A percentile compares a stretch with the other conserved stretches of the same genome.
phyloP scores from a whole-genome alignment of 2,113 vertebrate genomes.

The Polypterus bichir region DNA sequence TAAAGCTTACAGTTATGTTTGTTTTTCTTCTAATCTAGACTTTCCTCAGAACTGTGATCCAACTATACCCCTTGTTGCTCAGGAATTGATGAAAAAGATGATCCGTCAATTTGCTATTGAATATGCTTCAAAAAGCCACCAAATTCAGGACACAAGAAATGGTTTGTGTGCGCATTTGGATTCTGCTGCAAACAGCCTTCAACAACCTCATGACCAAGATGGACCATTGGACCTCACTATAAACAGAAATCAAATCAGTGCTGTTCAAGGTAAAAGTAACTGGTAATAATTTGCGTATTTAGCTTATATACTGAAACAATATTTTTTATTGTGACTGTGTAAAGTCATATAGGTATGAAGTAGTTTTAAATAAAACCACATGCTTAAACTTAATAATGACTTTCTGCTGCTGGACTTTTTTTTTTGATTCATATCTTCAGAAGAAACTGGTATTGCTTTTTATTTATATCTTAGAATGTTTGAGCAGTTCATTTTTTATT shows the following conservation, averaged over 20 bases:
- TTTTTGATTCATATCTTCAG: constrained; percentile 1
- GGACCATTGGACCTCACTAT: constrained; percentile 93
- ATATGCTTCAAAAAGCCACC: constrained; percentile 89
- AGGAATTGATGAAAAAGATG: constrained; percentile 98
- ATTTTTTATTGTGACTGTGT: too few species aligned
- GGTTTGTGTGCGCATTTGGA: constrained; percentile 59
- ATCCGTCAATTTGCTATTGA: constrained; percentile 95
- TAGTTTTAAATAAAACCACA: too few species aligned
- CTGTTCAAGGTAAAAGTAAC: constrained; percentile 65
- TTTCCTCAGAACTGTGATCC: constrained; percentile 85
- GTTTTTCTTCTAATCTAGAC: constrained; percentile 56
- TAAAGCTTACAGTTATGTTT: background rate
- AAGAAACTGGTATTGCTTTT: too few species aligned
- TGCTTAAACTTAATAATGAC: too few species aligned
- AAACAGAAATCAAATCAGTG: constrained; percentile 64
- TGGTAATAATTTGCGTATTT: too few species aligned
- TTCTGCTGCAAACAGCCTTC: constrained; percentile 57
- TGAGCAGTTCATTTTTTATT: too few species aligned
- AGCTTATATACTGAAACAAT: too few species aligned
- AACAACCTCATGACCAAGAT: constrained; percentile 70
- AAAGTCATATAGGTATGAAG: too few species aligned
- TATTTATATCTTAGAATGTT: too few species aligned
- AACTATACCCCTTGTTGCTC: constrained; percentile 90
- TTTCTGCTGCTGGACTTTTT: too few species aligned
- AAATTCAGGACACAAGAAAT: constrained; percentile 70